Percentiles rank a stretch among this genome's conserved stretches.
Evolutionary conservation across 2,888 invertebrate genomes (phyloP).

Genomic region (Polydrusus pterygomalis): DNA sequence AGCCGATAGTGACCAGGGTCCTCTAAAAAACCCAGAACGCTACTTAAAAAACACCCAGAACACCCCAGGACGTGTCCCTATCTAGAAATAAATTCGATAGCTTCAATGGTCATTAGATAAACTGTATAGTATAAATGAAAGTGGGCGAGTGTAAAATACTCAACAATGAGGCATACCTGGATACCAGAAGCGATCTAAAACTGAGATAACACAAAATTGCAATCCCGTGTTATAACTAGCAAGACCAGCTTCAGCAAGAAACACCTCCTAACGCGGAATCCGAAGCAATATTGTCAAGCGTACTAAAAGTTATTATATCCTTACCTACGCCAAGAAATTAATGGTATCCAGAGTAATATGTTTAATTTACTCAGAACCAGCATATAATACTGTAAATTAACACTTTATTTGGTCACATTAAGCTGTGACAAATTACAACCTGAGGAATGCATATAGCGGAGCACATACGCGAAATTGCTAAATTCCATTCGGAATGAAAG

Average conservation of each 20-base stretch:
- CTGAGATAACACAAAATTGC: neutral
- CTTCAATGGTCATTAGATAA: too few relatives aligned
- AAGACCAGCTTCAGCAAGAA: neutral
- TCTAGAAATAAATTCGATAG: too few relatives aligned
- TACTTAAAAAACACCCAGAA: too few relatives aligned
- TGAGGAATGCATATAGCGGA: slow-evolving; percentile 41
- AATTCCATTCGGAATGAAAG: slow-evolving; percentile 41
- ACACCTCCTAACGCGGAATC: neutral
- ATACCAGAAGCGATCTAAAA: neutral
- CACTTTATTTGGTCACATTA: slow-evolving; percentile 41
- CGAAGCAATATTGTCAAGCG: slow-evolving; percentile 13
- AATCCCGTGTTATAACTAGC: neutral
- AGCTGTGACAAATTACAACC: slow-evolving; percentile 39
- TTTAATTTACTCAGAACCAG: slow-evolving; percentile 37
- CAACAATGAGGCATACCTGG: too few relatives aligned
- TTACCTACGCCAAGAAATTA: slow-evolving; percentile 31
- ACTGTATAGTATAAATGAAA: too few relatives aligned
- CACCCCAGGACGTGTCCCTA: too few relatives aligned
- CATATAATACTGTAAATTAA: slow-evolving; percentile 42
- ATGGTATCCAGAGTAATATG: slow-evolving; percentile 36
- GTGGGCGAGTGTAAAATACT: too few relatives aligned
- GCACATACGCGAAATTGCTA: slow-evolving; percentile 37
- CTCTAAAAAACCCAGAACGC: too few relatives aligned
- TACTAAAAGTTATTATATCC: slow-evolving; percentile 6
- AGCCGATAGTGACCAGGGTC: too few relatives aligned